Evolutionary conservation across 2,888 invertebrate genomes (phyloP).

Genomic region (Gortyna flavago): DNA sequence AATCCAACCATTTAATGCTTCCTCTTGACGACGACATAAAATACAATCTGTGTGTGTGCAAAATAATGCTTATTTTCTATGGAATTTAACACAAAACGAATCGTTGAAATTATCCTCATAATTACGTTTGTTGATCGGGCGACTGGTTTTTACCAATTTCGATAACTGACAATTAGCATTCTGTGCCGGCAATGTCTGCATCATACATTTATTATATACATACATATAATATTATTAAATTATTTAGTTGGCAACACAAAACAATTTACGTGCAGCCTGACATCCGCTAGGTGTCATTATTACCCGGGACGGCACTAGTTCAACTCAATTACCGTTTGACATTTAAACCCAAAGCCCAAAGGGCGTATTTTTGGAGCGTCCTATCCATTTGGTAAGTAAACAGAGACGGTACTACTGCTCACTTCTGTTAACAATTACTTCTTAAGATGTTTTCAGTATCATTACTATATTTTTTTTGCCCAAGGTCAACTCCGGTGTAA

Average conservation of each 20-base stretch:
- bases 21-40: conserved; percentile 20
- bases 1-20: conserved; percentile 15
- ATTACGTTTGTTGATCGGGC: conserved; percentile 50
- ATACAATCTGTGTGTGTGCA: background rate
- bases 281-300: conserved; percentile 72
- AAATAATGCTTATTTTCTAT: conserved; percentile 29
- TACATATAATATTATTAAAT: conserved; percentile 62
- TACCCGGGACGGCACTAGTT: conserved; percentile 66
- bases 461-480: conserved; percentile 21
- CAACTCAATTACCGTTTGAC: conserved; percentile 75
- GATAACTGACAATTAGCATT: conserved; percentile 67
- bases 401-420: conserved; percentile 53
- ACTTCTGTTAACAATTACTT: conserved; percentile 30
- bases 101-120: conserved; percentile 51
- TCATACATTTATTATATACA: conserved; percentile 57
- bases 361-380: conserved; percentile 69
- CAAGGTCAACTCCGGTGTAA: background rate
- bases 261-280: conserved; percentile 67
- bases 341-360: conserved; percentile 74
- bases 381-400: conserved; percentile 64
- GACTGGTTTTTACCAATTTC: conserved; percentile 65
- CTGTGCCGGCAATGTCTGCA: conserved; percentile 51
- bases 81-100: conserved; percentile 33
- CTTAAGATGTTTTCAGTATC: conserved; percentile 25
- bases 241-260: conserved; percentile 59